Evolutionary conservation across 2,113 vertebrate species (phyloP), one percentile per base, ranked within the genome.

Genomic region (Anhinga anhinga): DNA sequence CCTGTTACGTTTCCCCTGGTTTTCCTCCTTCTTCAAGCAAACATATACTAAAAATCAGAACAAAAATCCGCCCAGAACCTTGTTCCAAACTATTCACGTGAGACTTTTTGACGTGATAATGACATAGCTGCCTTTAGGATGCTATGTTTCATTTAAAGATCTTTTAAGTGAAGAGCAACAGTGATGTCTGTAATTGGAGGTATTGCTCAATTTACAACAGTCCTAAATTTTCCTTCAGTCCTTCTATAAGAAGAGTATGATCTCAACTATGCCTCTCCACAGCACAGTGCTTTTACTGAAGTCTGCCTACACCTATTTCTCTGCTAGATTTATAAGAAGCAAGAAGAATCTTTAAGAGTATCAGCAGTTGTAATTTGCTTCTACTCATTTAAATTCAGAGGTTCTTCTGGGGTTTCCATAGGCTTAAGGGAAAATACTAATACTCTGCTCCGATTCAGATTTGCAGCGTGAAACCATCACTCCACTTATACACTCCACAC

Each of bases 401-500:
- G 63, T 38, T 77, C 65, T 94, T 91, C 29, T 93, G 89, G 36
- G 70, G 20, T 81, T 96, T 95, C 93, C 44, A 56, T 30, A 59
- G 32, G 30, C 65, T 78, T 56, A 21, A 50, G 66, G 88, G 71
- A 90, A 96, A 94, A 81, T 27, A 16, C 88, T 26, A 25, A 85
- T 84, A 66, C 78, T 95, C 71, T 86, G 27, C 81, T 90, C 52
- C n/a, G 55, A 58, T 96, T 95, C 82, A 94, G 86, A 74, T 90
- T 82, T 86, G 58, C 52, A 45, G 67, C 0, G 0, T 92, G 73
- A 56, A 95, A 84, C 70, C 17, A 5, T 61, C 82, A 36, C 45
- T 86, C 34, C 63, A 61, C 93, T 97, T 92, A 91, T 3, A 71
- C 49, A 49, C 45, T 89, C 77, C 65, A 70, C 71, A 73, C 63